Evolutionary conservation across 2,113 vertebrate species (phyloP).

Genomic region (Amazona guildingii): DNA sequence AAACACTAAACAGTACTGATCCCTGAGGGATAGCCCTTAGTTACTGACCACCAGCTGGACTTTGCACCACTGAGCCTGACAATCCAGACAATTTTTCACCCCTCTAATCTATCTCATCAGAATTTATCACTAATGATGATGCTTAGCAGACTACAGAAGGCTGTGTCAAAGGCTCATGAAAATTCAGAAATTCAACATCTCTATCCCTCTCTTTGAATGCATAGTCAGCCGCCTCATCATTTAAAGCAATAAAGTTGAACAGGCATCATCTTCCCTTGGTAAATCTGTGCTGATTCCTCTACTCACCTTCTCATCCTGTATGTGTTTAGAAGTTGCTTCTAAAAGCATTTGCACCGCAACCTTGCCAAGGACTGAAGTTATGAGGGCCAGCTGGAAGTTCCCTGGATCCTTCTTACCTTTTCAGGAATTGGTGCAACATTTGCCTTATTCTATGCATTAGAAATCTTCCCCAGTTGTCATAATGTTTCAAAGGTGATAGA

Average conservation of each 20-base stretch:
- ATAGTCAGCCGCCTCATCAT: neutral
- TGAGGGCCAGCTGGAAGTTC: neutral
- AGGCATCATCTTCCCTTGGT: neutral
- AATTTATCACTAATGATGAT: neutral
- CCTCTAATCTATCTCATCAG: neutral
- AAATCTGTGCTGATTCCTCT: neutral
- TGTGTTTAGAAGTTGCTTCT: neutral
- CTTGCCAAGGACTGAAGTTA: neutral
- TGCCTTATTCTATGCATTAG: neutral
- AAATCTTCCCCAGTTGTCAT: neutral
- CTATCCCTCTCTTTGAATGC: neutral
- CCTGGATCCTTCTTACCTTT: neutral
- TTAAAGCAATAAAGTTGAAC: neutral
- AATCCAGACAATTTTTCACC: neutral
- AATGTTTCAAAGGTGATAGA: neutral
- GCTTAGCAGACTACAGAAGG: neutral
- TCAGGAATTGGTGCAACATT: fast-evolving
- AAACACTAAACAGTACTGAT: neutral
- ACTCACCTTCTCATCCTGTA: neutral
- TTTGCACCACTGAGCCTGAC: neutral
- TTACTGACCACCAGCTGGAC: neutral
- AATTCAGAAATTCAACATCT: neutral
- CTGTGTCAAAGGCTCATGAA: neutral
- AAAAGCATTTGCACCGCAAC: neutral
- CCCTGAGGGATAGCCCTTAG: neutral